These are phyloP conservation scores for Neodiprion virginianus DNA, from an alignment of 1,140 invertebrate species.

Conservation along the genomic window DNA sequence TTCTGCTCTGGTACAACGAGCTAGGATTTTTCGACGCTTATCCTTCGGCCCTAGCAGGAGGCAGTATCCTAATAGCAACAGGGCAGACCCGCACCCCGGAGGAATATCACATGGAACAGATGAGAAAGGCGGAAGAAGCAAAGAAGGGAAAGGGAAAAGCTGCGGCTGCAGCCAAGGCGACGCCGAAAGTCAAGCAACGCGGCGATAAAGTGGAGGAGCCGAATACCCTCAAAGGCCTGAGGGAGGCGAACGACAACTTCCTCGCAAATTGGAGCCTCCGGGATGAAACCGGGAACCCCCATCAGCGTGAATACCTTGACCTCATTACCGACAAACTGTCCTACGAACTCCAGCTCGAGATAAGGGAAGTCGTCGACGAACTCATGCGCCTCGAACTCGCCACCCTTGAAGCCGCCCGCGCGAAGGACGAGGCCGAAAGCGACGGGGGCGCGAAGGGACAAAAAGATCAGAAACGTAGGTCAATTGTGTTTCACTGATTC, in stretches of 20 bases:
- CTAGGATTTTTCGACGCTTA: conserved; percentile 62
- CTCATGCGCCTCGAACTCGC: conserved; percentile 65
- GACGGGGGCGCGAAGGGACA: conserved; percentile 28
- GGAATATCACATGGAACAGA: conserved; percentile 56
- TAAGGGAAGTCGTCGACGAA: conserved; percentile 64
- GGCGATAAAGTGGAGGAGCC: conserved; percentile 31
- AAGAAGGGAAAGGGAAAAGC: conserved; percentile 37
- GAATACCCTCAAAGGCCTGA: conserved; percentile 45
- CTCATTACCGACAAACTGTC: conserved; percentile 61
- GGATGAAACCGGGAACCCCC: conserved; percentile 54
- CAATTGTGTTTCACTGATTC: no score
- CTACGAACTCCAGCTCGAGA: conserved; percentile 63
- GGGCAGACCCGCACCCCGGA: conserved; percentile 62
- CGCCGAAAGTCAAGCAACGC: conserved; percentile 30
- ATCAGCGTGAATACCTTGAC: conserved; percentile 58
- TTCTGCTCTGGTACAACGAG: conserved; percentile 66
- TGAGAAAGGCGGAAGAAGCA: conserved; percentile 32
- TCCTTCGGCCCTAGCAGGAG: conserved; percentile 62
- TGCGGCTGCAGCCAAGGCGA: conserved; percentile 30
- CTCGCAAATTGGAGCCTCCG: conserved; percentile 56
- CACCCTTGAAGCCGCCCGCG: conserved; percentile 59
- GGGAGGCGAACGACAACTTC: conserved; percentile 54
- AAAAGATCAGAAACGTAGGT: conserved; percentile 36
- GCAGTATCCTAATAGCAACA: conserved; percentile 62
- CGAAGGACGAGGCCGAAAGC: conserved; percentile 45